phyloP scores from a whole-genome alignment of 2,888 invertebrate species.

The Lepetodrilus schrolli region DNA sequence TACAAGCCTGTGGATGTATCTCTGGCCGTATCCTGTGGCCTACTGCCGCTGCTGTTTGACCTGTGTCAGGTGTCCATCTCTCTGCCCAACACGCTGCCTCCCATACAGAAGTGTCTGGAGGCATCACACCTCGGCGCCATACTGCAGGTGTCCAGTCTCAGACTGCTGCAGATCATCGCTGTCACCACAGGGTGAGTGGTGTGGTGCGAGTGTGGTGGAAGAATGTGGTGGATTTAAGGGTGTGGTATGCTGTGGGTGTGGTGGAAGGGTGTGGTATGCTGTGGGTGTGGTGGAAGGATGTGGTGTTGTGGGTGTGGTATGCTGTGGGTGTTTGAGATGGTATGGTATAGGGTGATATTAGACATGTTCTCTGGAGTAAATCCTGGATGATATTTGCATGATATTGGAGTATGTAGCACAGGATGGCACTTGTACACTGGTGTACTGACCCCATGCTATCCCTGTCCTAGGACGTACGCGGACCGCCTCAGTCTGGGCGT shows the following conservation, averaged over 20 bases:
- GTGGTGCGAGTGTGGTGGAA: too few species aligned
- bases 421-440: too few species aligned
- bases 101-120: slow-evolving; percentile 52
- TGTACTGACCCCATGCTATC: too few species aligned
- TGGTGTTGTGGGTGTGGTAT: background rate
- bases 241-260: too few species aligned
- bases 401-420: too few species aligned
- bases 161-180: slow-evolving; percentile 79
- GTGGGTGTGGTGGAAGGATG: background rate
- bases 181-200: slow-evolving; percentile 77
- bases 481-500: slow-evolving; percentile 77
- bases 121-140: slow-evolving; percentile 61
- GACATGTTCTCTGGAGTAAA: too few species aligned
- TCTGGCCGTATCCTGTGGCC: slow-evolving; percentile 79
- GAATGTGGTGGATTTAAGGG: too few species aligned
- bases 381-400: too few species aligned
- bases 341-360: too few species aligned
- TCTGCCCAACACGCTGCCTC: slow-evolving; percentile 56
- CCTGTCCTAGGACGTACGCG: slow-evolving; percentile 77
- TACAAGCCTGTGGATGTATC: slow-evolving; percentile 79
- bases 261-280: too few species aligned
- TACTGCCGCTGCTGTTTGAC: slow-evolving; percentile 77
- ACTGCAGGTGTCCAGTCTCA: slow-evolving; percentile 76
- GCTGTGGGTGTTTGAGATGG: too few species aligned
- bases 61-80: slow-evolving; percentile 67